These are phyloP conservation scores for Alca torda DNA, from an alignment of 2,797 vertebrate genomes.

Conservation along the genomic window DNA sequence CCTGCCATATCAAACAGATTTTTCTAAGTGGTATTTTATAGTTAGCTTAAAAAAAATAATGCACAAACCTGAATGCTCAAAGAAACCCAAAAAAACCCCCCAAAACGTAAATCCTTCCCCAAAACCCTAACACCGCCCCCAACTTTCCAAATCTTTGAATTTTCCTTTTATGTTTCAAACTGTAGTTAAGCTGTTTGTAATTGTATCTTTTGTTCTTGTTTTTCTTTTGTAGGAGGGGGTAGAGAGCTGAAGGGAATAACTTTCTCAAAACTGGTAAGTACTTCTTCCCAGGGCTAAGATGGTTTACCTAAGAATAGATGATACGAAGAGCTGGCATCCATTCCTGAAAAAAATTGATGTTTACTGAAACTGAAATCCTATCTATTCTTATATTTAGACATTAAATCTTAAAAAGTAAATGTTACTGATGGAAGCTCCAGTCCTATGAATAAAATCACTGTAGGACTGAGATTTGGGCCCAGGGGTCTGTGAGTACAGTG, in stretches of 20 bases:
- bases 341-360: constrained; percentile 26
- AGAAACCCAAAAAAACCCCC: neutral
- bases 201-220: constrained; percentile 1
- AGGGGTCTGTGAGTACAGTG: neutral
- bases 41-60: neutral
- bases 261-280: constrained; percentile 67
- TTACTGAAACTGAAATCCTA: constrained; percentile 63
- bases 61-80: neutral
- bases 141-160: neutral
- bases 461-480: neutral
- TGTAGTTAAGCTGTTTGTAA: constrained; percentile 8
- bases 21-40: neutral
- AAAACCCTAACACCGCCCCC: neutral
- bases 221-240: constrained; percentile 65
- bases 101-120: neutral
- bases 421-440: neutral
- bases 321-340: neutral
- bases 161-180: neutral
- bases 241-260: constrained; percentile 65
- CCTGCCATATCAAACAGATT: neutral
- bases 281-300: neutral
- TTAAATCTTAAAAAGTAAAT: neutral
- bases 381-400: constrained; percentile 46
- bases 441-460: neutral
- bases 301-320: constrained; percentile 30